These are phyloP conservation scores for Microchrysa polita DNA, from an alignment of 2,888 invertebrate genomes.

Conservation along the genomic window DNA sequence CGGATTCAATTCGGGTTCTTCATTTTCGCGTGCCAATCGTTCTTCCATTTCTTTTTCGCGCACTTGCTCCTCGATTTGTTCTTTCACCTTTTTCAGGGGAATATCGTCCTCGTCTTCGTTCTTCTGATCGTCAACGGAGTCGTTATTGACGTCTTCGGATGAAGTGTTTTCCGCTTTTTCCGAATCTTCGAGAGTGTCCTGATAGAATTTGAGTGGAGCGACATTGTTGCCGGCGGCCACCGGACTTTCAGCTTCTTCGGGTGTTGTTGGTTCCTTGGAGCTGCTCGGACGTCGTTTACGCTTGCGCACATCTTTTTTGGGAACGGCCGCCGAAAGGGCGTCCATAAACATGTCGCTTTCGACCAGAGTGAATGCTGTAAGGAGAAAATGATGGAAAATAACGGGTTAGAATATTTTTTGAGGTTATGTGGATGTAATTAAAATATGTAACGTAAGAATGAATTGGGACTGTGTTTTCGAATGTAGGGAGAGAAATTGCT, in stretches of 20 bases:
- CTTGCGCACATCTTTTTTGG: conserved; percentile 79
- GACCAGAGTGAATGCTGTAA: conserved; percentile 78
- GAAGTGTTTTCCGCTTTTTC: conserved; percentile 55
- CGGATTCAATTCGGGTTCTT: conserved; percentile 53
- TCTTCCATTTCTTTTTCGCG: conserved; percentile 54
- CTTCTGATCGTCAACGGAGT: conserved; percentile 50
- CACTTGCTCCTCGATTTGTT: conserved; percentile 62
- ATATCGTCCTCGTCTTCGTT: conserved; percentile 61
- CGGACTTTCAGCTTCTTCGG: conserved; percentile 66
- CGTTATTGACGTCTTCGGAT: conserved; percentile 17
- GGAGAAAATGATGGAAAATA: too few species aligned
- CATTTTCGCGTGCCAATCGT: conserved; percentile 48
- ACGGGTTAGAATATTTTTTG: not conserved
- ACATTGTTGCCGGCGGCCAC: conserved; percentile 57
- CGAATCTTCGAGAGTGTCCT: conserved; percentile 82
- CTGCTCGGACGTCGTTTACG: conserved; percentile 78
- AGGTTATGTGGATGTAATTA: not conserved
- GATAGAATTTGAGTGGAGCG: conserved; percentile 83
- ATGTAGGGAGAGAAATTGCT: too few species aligned
- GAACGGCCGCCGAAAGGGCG: conserved; percentile 82
- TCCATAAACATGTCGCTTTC: conserved; percentile 96
- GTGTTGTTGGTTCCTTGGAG: conserved; percentile 65
- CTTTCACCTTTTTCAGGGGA: conserved; percentile 62
- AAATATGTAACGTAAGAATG: too few species aligned
- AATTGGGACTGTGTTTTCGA: too few species aligned